These are phyloP conservation scores for Champsocephalus gunnari DNA, from an alignment of 2,797 vertebrate species.

Conservation along the genomic window DNA sequence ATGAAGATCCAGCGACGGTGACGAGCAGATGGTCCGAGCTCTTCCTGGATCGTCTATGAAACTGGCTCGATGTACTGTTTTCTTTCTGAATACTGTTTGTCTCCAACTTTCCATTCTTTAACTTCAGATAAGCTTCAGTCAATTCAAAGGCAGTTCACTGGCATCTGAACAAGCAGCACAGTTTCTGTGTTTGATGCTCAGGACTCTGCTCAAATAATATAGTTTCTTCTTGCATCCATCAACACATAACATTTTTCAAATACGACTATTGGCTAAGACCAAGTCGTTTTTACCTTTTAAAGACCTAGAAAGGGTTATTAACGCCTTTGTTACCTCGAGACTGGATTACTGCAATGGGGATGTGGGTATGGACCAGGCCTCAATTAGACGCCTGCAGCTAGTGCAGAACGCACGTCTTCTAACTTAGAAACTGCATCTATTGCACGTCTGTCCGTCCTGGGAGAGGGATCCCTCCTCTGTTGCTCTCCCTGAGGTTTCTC, in stretches of 20 bases:
- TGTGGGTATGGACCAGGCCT: too few relatives aligned
- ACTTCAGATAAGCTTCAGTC: slow-evolving; percentile 21
- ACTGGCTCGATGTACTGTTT: slow-evolving; percentile 39
- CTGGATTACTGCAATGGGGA: too few relatives aligned
- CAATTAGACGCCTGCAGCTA: too few relatives aligned
- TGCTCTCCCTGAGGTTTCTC: too few relatives aligned
- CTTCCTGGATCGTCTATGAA: slow-evolving; percentile 24
- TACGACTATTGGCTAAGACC: too few relatives aligned
- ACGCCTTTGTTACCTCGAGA: too few relatives aligned
- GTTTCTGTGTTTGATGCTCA: neutral
- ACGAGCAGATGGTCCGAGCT: slow-evolving; percentile 64
- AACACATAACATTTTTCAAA: neutral
- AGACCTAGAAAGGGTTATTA: too few relatives aligned
- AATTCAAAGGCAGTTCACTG: slow-evolving; percentile 35
- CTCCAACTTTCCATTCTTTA: slow-evolving; percentile 29
- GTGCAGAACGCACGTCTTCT: too few relatives aligned
- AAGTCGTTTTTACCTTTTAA: too few relatives aligned
- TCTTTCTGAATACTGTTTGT: slow-evolving; percentile 15
- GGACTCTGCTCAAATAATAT: neutral
- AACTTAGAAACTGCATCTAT: too few relatives aligned
- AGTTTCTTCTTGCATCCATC: neutral
- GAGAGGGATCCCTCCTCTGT: too few relatives aligned
- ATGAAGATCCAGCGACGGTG: slow-evolving; percentile 50
- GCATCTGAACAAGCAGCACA: neutral
- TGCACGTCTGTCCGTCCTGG: too few relatives aligned